Evolutionary conservation across 30 jellyfish, hydroid and myxozoan genomes (phyloP), one percentile per base, ranked within the genome.

Genomic region (Nemopilema nomurai): DNA sequence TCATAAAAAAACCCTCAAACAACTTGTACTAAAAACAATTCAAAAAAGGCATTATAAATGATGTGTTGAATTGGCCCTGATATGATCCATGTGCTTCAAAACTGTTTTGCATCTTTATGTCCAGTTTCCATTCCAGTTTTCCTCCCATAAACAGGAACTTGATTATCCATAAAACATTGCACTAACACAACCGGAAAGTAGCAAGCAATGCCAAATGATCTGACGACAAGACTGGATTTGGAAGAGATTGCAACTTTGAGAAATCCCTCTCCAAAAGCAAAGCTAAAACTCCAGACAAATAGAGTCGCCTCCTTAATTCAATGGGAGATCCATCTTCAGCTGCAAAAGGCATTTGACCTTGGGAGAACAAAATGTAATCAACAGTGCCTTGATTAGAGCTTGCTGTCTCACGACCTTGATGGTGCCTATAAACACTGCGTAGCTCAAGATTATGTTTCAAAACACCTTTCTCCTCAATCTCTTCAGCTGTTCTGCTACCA

Each of bases 371-470:
- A 4, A 94, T 84, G 83, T 89, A 94, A 76, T 94, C 99, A 27
- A 94, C 99, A 50, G 97, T 71, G 49, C 98, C 97, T 31, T 94
- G 99, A 51, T 96, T 63, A 4, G 99, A 89, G 28, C 97, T 90
- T 8, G 89, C 92, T 82, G 89, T 97, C 23, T 32, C 57, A 24
- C 74, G 62, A 4, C 93, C 97, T 26, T 21, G 32, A 26, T 21
- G 16, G 78, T 94, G 99, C 51, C 32, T 49, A 69, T 94, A 90
- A 62, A 72, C 89, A 76, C 97, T 94, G 25, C 79, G 87, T 17
- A 94, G 90, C 16, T 75, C 57, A n/a, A 94, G 88, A 1, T 63
- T 52, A 70, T 94, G 99, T 28, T 82, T 76, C 25, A 94, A 72
- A 19, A 86, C 85, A 16, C 99, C 97, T 16, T 85, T 93, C 30